phyloP scores from a whole-genome alignment of 2,888 invertebrate species.

The Drosophila diplacantha region DNA sequence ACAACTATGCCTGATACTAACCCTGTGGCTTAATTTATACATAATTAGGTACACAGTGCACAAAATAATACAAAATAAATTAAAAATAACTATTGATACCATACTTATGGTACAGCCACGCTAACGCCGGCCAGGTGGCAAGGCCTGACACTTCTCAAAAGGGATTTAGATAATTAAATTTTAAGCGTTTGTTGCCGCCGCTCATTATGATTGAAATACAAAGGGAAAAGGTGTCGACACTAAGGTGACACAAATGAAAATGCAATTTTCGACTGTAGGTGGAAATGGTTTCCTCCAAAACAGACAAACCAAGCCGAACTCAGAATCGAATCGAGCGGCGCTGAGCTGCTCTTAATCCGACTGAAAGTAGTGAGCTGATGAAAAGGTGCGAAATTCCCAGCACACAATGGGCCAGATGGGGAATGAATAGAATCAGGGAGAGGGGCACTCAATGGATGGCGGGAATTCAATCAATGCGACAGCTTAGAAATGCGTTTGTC shows the following conservation, averaged over 20 bases:
- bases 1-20: background rate
- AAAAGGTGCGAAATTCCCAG: slow-evolving; percentile 54
- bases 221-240: slow-evolving; percentile 60
- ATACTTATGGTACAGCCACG: background rate
- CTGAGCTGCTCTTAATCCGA: slow-evolving; percentile 44
- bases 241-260: slow-evolving; percentile 46
- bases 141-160: slow-evolving; percentile 27
- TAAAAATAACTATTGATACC: background rate
- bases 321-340: slow-evolving; percentile 15
- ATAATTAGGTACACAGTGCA: too few species aligned
- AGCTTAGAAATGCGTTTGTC: slow-evolving; percentile 69
- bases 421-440: slow-evolving; percentile 12
- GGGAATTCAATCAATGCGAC: slow-evolving; percentile 65
- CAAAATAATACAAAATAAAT: too few species aligned
- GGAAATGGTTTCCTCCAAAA: slow-evolving; percentile 44
- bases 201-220: slow-evolving; percentile 44
- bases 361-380: slow-evolving; percentile 34
- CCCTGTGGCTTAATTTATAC: too few species aligned
- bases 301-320: slow-evolving; percentile 43
- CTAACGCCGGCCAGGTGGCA: slow-evolving; percentile 44
- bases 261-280: slow-evolving; percentile 42
- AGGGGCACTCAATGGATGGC: slow-evolving; percentile 4
- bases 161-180: slow-evolving; percentile 60
- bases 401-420: slow-evolving; percentile 43
- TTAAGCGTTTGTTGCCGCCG: slow-evolving; percentile 52